A percentile compares a stretch with the other conserved stretches of the same genome.
These are phyloP conservation scores for Mastomys natalensis DNA, from an alignment of 2,113 vertebrate species.

Conservation along the genomic window DNA sequence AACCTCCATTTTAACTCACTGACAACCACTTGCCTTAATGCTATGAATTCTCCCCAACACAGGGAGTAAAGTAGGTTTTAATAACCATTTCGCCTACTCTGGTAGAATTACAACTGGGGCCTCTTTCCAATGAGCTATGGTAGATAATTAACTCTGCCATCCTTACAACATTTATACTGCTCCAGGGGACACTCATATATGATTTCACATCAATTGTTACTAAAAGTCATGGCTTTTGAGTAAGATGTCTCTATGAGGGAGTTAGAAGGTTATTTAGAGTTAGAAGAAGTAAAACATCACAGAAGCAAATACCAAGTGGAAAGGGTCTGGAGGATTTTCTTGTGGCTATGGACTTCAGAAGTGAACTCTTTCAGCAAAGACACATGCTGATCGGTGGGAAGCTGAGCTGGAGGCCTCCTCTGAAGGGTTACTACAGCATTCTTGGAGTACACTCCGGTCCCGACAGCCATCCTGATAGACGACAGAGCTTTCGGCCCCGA, in stretches of 20 bases:
- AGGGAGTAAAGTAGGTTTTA: not conserved
- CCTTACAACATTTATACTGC: not conserved
- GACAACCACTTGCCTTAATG: not conserved
- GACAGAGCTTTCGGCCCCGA: not conserved
- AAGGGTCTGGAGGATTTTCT: not conserved
- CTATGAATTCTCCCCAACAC: not conserved
- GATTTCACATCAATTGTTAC: conserved; percentile 14
- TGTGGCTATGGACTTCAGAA: not conserved
- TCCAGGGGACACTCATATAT: not conserved
- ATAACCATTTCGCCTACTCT: not conserved
- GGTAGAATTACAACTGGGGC: not conserved
- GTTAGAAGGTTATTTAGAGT: not conserved
- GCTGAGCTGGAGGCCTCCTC: not conserved
- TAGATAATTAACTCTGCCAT: not conserved
- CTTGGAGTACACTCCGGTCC: not conserved
- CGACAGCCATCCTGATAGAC: not conserved
- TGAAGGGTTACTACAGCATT: not conserved
- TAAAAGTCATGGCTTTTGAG: not conserved
- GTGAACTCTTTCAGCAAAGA: not conserved
- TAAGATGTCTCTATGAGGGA: not conserved
- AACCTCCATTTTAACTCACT: not conserved
- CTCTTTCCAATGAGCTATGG: conserved; percentile 20
- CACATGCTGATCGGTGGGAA: not conserved
- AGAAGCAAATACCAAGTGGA: not conserved
- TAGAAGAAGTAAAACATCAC: not conserved